Percentiles rank a stretch among this genome's conserved stretches.
Evolutionary conservation across 1,140 invertebrate species (phyloP).

Genomic region (Hestina assimilis): DNA sequence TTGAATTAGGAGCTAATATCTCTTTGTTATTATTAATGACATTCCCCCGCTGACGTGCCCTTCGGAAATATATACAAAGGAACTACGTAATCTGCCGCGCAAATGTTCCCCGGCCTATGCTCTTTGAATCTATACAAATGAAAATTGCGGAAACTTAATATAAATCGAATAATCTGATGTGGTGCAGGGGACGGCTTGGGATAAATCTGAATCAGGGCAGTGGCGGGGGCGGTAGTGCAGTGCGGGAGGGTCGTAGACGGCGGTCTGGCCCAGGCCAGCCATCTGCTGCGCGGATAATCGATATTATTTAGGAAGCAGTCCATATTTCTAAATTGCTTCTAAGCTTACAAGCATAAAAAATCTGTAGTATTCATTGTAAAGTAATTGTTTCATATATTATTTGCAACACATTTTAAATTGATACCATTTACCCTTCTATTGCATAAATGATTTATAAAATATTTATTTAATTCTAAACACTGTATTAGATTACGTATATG

Average conservation of each 20-base stretch:
- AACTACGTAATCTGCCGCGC: conserved; percentile 47
- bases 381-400: no score
- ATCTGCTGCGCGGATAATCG: conserved; percentile 72
- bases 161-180: conserved; percentile 74
- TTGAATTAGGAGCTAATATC: conserved; percentile 54
- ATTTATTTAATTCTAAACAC: no score
- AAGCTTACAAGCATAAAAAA: neutral
- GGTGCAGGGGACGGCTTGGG: conserved; percentile 65
- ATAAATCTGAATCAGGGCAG: conserved; percentile 73
- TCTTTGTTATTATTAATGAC: conserved; percentile 69
- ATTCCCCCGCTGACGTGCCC: conserved; percentile 54
- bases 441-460: no score
- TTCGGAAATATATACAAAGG: conserved; percentile 70
- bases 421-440: no score
- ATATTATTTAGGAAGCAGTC: conserved; percentile 64
- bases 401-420: no score
- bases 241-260: conserved; percentile 63
- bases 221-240: conserved; percentile 47
- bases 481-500: no score
- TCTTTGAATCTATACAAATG: conserved; percentile 61
- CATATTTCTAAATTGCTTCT: conserved; percentile 15
- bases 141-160: conserved; percentile 76
- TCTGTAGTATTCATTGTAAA: no score
- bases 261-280: conserved; percentile 54
- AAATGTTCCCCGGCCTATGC: conserved; percentile 50